Evolutionary conservation across 1,140 invertebrate species (phyloP), one percentile per base, ranked within the genome.

Genomic region (Drosophila teissieri): DNA sequence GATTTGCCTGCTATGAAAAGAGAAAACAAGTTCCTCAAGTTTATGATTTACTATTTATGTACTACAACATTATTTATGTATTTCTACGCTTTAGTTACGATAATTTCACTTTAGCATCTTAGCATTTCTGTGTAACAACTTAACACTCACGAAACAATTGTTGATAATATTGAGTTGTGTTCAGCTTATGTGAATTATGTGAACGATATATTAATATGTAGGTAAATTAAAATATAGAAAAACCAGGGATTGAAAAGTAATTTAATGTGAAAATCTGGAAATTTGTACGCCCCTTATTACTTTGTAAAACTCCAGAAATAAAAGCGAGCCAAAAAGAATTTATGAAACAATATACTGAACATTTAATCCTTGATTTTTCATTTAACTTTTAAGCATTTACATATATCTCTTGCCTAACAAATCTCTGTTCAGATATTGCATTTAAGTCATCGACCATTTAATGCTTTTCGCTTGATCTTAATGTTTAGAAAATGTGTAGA

Each of bases 91-190:
- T 48, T 14, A 39, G 11, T 39, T 39, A 39, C 17, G 19, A 17
- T 44, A 3, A 11, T 10, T 44, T 44, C 7, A 40, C 3, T 10
- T 39, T 60, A 72, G 48, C 31, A 40, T 53, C n/a, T 57, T 57
- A 65, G 39, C 24, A 36, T 46, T 45, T 39, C 39, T 48, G 4
- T 58, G 36, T 58, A 57, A 69, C 19, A 51, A 22, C 40, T 24
- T 40, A 36, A 68, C 39, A 68, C 39, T 51, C 44, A 76, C 31
- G 45, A 19, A 37, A 54, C 68, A 49, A 80, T 70, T 80, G 57
- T 80, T 70, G 64, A 70, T 80, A 80, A 58, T 49, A 64, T 75
- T 73, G 56, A 81, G 78, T 81, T 81, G 73, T 81, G 78, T 81
- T 81, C 79, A 67, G 65, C 65, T 62, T 80, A 45, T 36, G 34